Evolutionary conservation across 2,113 vertebrate species (phyloP), one percentile per base, ranked within the genome.

Genomic region (Aldabrachelys gigantea): DNA sequence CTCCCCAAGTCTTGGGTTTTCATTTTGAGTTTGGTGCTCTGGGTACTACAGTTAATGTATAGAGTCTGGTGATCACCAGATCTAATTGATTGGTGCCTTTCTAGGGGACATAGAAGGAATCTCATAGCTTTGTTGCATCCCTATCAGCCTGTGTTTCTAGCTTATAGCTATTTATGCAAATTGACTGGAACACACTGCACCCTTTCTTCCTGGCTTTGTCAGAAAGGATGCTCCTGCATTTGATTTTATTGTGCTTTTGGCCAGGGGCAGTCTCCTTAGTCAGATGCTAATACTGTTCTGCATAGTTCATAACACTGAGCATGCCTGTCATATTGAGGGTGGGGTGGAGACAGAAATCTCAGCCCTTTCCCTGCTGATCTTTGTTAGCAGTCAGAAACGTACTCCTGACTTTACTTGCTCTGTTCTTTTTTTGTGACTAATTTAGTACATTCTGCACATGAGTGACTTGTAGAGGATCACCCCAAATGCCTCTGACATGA

Each of bases 331-430:
- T 87, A 62, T 27, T 87, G 56, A n/a, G 52, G 59, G 12, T 2
- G 13, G 41, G 53, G 49, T 62, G n/a, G 16, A 35, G n/a, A 17
- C 44, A 52, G 62, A 49, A 19, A 27, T 29, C 41, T 54, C 35
- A 85, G 86, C 53, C 84, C 82, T 41, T 53, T 0, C 5, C 41
- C 41, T 47, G 0, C 75, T 83, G 57, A 31, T 91, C 88, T 57
- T 62, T 57, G 19, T 22, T 76, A 50, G 88, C 1, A 0, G 21
- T 54, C 86, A 41, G 62, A 57, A 78, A 76, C 1, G 3, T 57
- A 52, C 94, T 96, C 80, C 82, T 31, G 88, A 54, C 93, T 76
- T 44, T 41, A 31, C 80, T 80, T n/a, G 35, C 59, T 90, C 52
- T 82, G 49, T 90, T 91, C 91, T 78, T 0, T 75, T 75, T 80